phyloP scores from a whole-genome alignment of 2,888 invertebrate genomes.

The Ashinkailepas kermadecensis region DNA sequence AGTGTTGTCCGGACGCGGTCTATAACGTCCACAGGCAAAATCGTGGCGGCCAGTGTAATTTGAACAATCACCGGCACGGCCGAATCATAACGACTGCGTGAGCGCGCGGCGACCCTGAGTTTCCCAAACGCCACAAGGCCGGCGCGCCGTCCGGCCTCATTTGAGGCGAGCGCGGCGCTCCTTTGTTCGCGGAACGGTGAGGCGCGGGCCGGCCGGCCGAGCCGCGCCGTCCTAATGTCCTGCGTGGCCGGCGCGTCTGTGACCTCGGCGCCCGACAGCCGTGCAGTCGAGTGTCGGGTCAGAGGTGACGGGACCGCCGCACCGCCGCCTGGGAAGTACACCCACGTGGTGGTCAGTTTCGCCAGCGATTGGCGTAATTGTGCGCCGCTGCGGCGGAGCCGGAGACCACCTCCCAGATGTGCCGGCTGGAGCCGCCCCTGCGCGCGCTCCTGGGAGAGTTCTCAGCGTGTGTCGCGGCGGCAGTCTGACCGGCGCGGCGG shows the following conservation, averaged over 20 bases:
- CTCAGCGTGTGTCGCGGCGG: neutral
- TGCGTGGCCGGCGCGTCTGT: neutral
- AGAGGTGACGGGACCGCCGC: slow-evolving; percentile 3
- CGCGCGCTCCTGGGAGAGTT: neutral
- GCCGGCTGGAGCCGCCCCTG: neutral
- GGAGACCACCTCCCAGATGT: slow-evolving; percentile 3
- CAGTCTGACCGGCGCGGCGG: neutral
- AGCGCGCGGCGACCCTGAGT: neutral
- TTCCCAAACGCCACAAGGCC: slow-evolving; percentile 4
- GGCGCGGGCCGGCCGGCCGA: neutral
- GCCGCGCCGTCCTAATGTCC: neutral
- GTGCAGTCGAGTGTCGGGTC: neutral
- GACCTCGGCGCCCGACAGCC: neutral
- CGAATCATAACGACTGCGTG: neutral
- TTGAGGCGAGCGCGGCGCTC: neutral
- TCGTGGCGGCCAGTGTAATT: neutral
- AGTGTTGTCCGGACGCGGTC: neutral
- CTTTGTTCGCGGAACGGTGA: neutral
- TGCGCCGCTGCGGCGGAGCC: neutral
- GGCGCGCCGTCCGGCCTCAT: neutral
- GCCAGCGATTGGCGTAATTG: neutral
- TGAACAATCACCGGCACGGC: neutral
- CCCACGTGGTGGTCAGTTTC: neutral
- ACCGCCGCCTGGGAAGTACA: neutral
- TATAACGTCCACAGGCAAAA: neutral